Conservation (phyloP, 2,888 invertebrate species). For the Hybos culiciformis region DNA sequence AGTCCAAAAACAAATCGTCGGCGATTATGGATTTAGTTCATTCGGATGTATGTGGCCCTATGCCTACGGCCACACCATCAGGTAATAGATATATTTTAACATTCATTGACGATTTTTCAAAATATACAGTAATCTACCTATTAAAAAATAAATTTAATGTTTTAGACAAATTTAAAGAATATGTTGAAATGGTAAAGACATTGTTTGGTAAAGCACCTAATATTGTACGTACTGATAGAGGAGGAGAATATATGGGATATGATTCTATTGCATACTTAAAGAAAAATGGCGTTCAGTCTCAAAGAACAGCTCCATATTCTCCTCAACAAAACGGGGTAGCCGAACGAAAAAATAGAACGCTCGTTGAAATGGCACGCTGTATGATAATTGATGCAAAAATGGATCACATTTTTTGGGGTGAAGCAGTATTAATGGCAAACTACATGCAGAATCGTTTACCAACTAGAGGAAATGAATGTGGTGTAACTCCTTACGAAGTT, state of each 20-base stretch:
- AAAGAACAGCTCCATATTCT: slow-evolving; percentile 14
- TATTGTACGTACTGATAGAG: slow-evolving; percentile 8
- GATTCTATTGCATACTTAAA: slow-evolving; percentile 13
- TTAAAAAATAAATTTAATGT: too few species aligned
- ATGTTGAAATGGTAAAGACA: slow-evolving; percentile 4
- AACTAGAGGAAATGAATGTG: slow-evolving; percentile 6
- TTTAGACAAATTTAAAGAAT: too few species aligned
- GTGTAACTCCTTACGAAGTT: slow-evolving; percentile 3
- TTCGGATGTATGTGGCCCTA: too few species aligned
- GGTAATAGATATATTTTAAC: too few species aligned
- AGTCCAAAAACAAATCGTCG: too few species aligned
- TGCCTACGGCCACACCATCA: too few species aligned
- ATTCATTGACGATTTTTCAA: too few species aligned
- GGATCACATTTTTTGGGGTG: too few species aligned
- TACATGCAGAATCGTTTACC: slow-evolving; percentile 4
- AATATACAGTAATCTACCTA: too few species aligned
- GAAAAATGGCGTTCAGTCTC: slow-evolving; percentile 17
- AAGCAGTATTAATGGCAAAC: slow-evolving; percentile 11
- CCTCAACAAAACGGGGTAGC: slow-evolving; percentile 20
- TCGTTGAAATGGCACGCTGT: slow-evolving; percentile 16
- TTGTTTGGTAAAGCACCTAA: slow-evolving; percentile 2
- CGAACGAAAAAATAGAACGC: slow-evolving; percentile 16
- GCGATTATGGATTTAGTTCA: too few species aligned
- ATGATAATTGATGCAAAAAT: too few species aligned
- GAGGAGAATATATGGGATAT: slow-evolving; percentile 18